phyloP scores from a whole-genome alignment of 2,888 invertebrate genomes.

The Syrista parreyssii region DNA sequence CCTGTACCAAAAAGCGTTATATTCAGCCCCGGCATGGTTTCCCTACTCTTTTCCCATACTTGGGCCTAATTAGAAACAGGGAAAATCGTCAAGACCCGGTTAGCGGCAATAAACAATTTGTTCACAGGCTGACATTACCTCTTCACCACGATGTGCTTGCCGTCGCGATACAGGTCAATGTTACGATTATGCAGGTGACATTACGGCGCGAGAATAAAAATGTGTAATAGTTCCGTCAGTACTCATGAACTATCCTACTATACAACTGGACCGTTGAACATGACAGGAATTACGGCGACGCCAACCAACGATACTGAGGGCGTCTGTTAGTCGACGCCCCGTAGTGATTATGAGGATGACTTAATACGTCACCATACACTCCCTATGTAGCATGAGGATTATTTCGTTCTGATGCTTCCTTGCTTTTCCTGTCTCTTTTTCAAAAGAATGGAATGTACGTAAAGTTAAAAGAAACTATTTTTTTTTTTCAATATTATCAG shows the following conservation, averaged over 20 bases:
- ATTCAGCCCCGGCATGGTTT: no score
- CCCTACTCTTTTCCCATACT: no score
- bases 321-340: background rate
- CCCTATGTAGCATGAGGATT: background rate
- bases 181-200: background rate
- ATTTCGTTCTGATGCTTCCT: background rate
- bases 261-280: background rate
- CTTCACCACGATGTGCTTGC: background rate
- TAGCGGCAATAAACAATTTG: no score
- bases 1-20: no score
- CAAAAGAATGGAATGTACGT: background rate
- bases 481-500: background rate
- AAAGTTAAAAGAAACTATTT: background rate
- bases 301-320: background rate
- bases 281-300: background rate
- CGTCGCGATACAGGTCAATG: background rate
- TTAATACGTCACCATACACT: background rate
- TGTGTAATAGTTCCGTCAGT: background rate
- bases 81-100: no score
- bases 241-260: background rate
- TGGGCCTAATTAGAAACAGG: no score
- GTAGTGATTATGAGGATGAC: background rate
- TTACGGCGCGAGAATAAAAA: background rate
- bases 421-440: background rate
- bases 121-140: background rate